phyloP scores from a whole-genome alignment of 2,113 vertebrate species.

The Entelurus aequoreus region DNA sequence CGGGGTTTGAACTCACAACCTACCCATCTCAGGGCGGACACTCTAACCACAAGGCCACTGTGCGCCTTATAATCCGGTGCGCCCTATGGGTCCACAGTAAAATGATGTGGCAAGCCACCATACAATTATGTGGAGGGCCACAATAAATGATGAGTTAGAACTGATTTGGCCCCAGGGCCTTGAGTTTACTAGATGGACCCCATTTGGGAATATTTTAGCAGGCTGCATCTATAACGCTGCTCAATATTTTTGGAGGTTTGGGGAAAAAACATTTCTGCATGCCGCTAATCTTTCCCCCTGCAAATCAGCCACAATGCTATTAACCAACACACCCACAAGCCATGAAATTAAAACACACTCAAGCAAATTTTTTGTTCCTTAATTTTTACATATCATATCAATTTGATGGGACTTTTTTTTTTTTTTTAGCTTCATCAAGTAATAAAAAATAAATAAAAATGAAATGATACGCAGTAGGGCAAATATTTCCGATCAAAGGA shows the following conservation, averaged over 20 bases:
- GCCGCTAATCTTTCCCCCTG: conserved; percentile 37
- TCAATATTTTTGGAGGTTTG: conserved; percentile 11
- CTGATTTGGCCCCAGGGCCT: too few species aligned
- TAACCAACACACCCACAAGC: conserved; percentile 36
- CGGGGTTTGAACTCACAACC: too few species aligned
- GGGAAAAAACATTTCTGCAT: conserved; percentile 12
- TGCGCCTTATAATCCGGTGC: too few species aligned
- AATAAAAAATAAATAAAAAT: conserved; percentile 7
- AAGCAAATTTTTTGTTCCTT: not conserved
- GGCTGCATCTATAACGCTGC: conserved; percentile 16
- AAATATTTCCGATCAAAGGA: conserved; percentile 51
- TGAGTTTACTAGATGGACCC: too few species aligned
- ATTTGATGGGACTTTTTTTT: conserved; percentile 13
- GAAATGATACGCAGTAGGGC: conserved; percentile 34
- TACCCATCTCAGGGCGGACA: too few species aligned
- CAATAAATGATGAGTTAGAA: too few species aligned
- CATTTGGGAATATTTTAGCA: conserved; percentile 18
- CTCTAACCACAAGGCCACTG: too few species aligned
- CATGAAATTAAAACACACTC: conserved; percentile 27
- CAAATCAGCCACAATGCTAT: conserved; percentile 43
- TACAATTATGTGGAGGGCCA: too few species aligned
- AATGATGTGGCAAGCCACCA: too few species aligned
- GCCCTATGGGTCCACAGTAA: too few species aligned
- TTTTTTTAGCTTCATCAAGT: conserved; percentile 8
- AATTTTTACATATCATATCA: conserved; percentile 13